A percentile compares a stretch with the other conserved stretches of the same genome.
phyloP scores from a whole-genome alignment of 2,888 invertebrate species.

The Nomada ruficornis region DNA sequence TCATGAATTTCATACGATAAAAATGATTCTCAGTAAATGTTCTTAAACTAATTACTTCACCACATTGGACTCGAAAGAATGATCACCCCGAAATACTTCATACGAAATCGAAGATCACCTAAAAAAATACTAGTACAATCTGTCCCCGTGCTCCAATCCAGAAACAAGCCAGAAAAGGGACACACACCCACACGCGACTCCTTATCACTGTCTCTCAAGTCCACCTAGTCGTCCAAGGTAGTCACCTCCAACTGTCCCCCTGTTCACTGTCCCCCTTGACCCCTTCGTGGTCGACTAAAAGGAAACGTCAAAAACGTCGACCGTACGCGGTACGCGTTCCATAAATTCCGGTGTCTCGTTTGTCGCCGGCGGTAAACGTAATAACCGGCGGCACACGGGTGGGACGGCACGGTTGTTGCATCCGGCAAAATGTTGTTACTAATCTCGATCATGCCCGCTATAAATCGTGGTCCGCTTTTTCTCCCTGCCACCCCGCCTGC shows the following conservation, averaged over 20 bases:
- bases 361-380: conserved; percentile 42
- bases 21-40: too few relatives aligned
- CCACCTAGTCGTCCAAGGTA: too few relatives aligned
- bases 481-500: not conserved
- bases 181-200: too few relatives aligned
- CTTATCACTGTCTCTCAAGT: too few relatives aligned
- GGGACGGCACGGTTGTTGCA: conserved; percentile 15
- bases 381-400: conserved; percentile 32
- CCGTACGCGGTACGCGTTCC: conserved; percentile 27
- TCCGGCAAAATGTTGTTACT: conserved; percentile 51
- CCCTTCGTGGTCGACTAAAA: conserved; percentile 1
- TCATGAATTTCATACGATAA: too few relatives aligned
- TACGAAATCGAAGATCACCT: too few relatives aligned
- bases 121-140: too few relatives aligned
- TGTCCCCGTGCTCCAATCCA: too few relatives aligned
- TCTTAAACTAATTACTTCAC: too few relatives aligned
- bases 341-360: conserved; percentile 51
- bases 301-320: conserved; percentile 34
- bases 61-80: too few relatives aligned
- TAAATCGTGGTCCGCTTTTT: conserved; percentile 40
- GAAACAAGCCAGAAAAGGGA: too few relatives aligned
- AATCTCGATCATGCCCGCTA: conserved; percentile 56
- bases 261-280: not conserved
- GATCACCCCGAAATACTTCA: too few relatives aligned
- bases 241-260: not conserved